phyloP scores from a whole-genome alignment of 2,113 vertebrate species.

The Pygoscelis antarcticus region DNA sequence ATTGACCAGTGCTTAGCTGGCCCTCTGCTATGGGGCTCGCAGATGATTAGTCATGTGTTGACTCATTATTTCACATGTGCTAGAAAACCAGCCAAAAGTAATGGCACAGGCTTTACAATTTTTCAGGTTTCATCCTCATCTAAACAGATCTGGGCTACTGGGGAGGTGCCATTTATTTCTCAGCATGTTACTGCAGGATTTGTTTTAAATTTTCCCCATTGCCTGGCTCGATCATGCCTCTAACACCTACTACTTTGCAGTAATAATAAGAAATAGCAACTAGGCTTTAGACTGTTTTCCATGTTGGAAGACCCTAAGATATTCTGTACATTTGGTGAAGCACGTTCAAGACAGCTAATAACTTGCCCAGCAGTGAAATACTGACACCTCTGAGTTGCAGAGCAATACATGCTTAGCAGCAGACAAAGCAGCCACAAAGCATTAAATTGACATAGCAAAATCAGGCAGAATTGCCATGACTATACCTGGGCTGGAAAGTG shows the following conservation, averaged over 20 bases:
- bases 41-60: neutral
- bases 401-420: neutral
- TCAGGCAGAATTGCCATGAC: neutral
- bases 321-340: neutral
- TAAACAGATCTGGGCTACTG: neutral
- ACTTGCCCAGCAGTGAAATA: neutral
- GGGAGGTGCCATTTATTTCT: neutral
- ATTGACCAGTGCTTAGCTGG: neutral
- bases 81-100: neutral
- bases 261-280: neutral
- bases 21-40: neutral
- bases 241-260: neutral
- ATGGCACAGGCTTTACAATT: neutral
- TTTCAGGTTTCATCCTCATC: neutral
- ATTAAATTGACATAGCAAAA: neutral
- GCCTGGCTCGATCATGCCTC: neutral
- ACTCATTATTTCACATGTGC: constrained; percentile 5
- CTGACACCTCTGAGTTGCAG: neutral
- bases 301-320: neutral
- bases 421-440: neutral
- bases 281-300: neutral
- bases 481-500: neutral
- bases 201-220: neutral
- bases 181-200: neutral
- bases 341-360: neutral